Evolutionary conservation across 2,888 invertebrate species (phyloP).

Genomic region (Thecocarcelia acutangulata): DNA sequence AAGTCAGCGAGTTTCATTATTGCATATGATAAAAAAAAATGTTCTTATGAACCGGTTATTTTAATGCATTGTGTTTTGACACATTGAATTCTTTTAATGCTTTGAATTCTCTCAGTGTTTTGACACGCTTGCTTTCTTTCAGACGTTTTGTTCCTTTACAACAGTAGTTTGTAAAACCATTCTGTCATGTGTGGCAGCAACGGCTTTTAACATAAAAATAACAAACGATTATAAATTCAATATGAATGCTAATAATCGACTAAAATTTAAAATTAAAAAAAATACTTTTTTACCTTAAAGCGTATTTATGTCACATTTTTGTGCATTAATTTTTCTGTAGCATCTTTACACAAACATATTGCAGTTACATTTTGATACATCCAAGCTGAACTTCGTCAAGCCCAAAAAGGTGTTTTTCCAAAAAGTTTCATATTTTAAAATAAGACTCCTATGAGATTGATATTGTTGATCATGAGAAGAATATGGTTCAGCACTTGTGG

Average conservation of each 20-base stretch:
- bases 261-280: constrained; percentile 16
- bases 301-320: constrained; percentile 79
- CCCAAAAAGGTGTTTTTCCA: too few relatives aligned
- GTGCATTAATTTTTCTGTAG: constrained; percentile 79
- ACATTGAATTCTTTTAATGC: neutral
- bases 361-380: neutral
- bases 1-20: too few relatives aligned
- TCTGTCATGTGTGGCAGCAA: constrained; percentile 33
- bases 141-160: constrained; percentile 2
- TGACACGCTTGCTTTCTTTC: neutral
- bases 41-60: too few relatives aligned
- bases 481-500: too few relatives aligned
- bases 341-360: constrained; percentile 19
- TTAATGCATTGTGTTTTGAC: too few relatives aligned
- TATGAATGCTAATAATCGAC: constrained; percentile 41
- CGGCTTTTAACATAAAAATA: constrained; percentile 37
- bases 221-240: constrained; percentile 65
- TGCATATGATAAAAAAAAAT: too few relatives aligned
- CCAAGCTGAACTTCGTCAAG: too few relatives aligned
- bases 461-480: too few relatives aligned
- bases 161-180: constrained; percentile 58
- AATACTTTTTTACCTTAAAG: constrained; percentile 73
- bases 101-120: constrained; percentile 17
- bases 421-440: too few relatives aligned
- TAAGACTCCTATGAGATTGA: too few relatives aligned